These are phyloP conservation scores for Lepidurus arcticus DNA, from an alignment of 1,140 invertebrate species.

Conservation along the genomic window DNA sequence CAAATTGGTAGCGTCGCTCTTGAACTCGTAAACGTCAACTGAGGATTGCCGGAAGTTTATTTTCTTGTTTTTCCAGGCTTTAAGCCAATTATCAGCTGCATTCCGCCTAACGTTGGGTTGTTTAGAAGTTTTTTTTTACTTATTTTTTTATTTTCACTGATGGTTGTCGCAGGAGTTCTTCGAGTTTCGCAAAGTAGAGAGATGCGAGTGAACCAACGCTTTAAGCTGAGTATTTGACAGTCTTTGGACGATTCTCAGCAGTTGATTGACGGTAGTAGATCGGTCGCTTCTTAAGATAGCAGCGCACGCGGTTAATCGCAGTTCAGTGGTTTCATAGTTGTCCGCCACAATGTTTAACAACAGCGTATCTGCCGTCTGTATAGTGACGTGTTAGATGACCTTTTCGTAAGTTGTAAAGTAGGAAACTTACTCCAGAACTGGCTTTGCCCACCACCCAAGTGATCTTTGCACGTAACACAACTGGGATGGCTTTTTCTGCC, in stretches of 20 bases:
- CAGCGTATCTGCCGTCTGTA: neutral
- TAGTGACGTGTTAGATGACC: neutral
- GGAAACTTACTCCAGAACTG: neutral
- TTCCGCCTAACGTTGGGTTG: neutral
- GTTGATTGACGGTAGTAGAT: neutral
- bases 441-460: neutral
- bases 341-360: neutral
- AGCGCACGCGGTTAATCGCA: neutral
- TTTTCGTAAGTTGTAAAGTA: neutral
- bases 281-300: neutral
- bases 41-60: neutral
- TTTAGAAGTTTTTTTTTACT: neutral
- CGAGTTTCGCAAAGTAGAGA: neutral
- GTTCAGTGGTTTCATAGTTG: neutral
- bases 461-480: neutral
- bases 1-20: neutral
- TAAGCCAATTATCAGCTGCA: neutral
- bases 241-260: neutral
- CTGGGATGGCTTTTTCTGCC: neutral
- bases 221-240: neutral
- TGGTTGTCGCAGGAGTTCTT: neutral
- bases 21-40: neutral
- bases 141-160: neutral
- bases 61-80: neutral
- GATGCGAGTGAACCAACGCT: neutral